A percentile compares a stretch with the other conserved stretches of the same genome.
Evolutionary conservation across 23 tunicate species (phyloP).

Genomic region (Aplidium turbinatum): DNA sequence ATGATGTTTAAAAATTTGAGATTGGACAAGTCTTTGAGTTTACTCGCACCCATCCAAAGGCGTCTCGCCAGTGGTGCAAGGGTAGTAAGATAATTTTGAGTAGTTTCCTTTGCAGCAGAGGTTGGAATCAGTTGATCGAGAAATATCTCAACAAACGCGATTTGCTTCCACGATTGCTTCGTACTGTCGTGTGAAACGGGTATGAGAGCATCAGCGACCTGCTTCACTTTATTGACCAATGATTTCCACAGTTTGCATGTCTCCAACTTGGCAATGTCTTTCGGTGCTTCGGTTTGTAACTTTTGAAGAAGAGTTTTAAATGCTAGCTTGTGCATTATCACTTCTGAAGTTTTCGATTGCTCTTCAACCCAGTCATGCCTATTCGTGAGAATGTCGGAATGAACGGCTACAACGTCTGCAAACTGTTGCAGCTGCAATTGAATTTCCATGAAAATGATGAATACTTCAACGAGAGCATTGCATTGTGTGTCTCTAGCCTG

Average conservation of each 20-base stretch:
- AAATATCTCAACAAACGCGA: conserved; percentile 44
- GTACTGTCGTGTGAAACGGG: background rate
- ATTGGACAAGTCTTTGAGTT: conserved; percentile 24
- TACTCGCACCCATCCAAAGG: conserved; percentile 31
- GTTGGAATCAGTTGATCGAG: conserved; percentile 49
- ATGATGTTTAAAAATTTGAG: conserved; percentile 44
- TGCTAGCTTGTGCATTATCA: conserved; percentile 32
- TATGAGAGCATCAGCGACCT: conserved; percentile 18
- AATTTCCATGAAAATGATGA: conserved; percentile 20
- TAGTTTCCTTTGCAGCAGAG: background rate
- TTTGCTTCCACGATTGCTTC: conserved; percentile 11
- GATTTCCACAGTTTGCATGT: conserved; percentile 45
- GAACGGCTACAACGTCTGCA: conserved; percentile 27
- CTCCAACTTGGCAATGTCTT: conserved; percentile 8
- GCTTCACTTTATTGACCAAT: conserved; percentile 7
- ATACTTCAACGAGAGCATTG: conserved; percentile 41
- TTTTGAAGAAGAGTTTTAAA: conserved; percentile 22
- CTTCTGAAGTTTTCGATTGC: background rate
- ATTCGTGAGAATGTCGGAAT: conserved; percentile 14
- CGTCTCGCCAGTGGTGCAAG: conserved; percentile 36
- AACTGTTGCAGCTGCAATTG: conserved; percentile 22
- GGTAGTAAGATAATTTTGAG: conserved; percentile 19
- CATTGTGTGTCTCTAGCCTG: conserved; percentile 9
- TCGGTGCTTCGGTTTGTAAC: conserved; percentile 21
- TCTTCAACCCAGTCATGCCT: conserved; percentile 24